Percentiles rank a stretch among this genome's conserved stretches.
Conservation (phyloP, 2,888 invertebrate genomes). For the Ctenicera cuprea region DNA sequence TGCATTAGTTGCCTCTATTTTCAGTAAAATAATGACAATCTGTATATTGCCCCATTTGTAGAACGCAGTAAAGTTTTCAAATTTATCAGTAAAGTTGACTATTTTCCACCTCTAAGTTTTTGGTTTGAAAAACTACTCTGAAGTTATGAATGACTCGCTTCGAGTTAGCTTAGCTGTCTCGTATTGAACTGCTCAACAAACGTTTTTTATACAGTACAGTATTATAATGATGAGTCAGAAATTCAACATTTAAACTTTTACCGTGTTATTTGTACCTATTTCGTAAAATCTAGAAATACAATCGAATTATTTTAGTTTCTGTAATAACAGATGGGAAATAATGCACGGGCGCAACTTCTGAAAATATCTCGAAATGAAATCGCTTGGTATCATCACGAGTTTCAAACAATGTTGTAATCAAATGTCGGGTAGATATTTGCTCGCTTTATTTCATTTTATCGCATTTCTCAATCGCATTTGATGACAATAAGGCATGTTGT, state of each 20-base stretch:
- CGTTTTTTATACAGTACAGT: too few relatives aligned
- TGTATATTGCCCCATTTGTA: too few relatives aligned
- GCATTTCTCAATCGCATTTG: slow-evolving; percentile 53
- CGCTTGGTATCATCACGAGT: slow-evolving; percentile 57
- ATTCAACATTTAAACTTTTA: not conserved
- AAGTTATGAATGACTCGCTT: too few relatives aligned
- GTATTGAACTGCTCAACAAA: too few relatives aligned
- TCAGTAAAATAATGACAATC: too few relatives aligned
- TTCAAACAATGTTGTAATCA: slow-evolving; percentile 59
- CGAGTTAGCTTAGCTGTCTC: too few relatives aligned
- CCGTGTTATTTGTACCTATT: not conserved
- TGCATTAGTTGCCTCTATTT: too few relatives aligned
- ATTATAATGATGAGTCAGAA: too few relatives aligned
- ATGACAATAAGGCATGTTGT: slow-evolving; percentile 55
- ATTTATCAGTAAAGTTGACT: too few relatives aligned
- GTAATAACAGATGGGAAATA: slow-evolving; percentile 47
- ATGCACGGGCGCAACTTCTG: slow-evolving; percentile 50
- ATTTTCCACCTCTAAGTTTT: too few relatives aligned
- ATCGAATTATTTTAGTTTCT: slow-evolving; percentile 34
- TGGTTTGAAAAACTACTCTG: too few relatives aligned
- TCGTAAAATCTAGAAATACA: not conserved
- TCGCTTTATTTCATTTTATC: slow-evolving; percentile 57
- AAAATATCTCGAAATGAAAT: slow-evolving; percentile 59
- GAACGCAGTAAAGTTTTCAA: too few relatives aligned
- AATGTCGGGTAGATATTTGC: slow-evolving; percentile 57